Percentiles rank a stretch among this genome's conserved stretches.
Evolutionary conservation across 2,797 vertebrate species (phyloP).

Genomic region (Carapus acus): DNA sequence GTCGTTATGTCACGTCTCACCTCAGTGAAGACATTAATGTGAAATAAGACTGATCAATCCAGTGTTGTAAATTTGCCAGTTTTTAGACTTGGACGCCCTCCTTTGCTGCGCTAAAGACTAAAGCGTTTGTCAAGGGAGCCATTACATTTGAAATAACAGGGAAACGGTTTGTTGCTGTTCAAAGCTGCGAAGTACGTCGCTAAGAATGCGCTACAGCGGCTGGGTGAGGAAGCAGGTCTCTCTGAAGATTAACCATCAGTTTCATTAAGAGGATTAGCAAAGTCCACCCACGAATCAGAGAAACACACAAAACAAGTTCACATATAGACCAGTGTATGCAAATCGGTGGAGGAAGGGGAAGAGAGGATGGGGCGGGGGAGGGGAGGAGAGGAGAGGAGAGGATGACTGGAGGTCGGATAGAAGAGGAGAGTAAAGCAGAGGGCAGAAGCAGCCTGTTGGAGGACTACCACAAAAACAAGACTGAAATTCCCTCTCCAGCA

Average conservation of each 20-base stretch:
- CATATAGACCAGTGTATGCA: conserved; percentile 21
- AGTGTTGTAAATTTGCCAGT: conserved; percentile 30
- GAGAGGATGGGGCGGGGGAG: neutral
- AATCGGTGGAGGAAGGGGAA: neutral
- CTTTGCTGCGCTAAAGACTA: conserved; percentile 14
- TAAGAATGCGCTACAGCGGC: conserved; percentile 34
- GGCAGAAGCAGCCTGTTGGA: conserved; percentile 2
- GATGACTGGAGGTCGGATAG: neutral
- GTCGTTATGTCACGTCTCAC: conserved; percentile 34
- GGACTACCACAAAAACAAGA: conserved; percentile 39
- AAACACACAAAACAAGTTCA: conserved; percentile 38
- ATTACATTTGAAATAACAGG: conserved; percentile 15
- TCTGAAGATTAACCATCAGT: conserved; percentile 51
- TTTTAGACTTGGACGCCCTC: conserved; percentile 30
- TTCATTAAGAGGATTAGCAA: conserved; percentile 52
- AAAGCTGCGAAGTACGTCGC: conserved; percentile 16
- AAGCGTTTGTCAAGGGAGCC: conserved; percentile 3
- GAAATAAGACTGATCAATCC: conserved; percentile 29
- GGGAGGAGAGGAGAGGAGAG: conserved; percentile 4
- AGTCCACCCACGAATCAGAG: conserved; percentile 45
- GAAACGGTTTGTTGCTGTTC: conserved; percentile 12
- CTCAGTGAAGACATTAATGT: conserved; percentile 22
- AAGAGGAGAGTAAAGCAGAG: neutral
- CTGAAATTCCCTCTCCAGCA: conserved; percentile 62
- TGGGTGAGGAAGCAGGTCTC: conserved; percentile 41